Evolutionary conservation across 1,140 invertebrate species (phyloP).

Genomic region (Arctopsyche grandis): DNA sequence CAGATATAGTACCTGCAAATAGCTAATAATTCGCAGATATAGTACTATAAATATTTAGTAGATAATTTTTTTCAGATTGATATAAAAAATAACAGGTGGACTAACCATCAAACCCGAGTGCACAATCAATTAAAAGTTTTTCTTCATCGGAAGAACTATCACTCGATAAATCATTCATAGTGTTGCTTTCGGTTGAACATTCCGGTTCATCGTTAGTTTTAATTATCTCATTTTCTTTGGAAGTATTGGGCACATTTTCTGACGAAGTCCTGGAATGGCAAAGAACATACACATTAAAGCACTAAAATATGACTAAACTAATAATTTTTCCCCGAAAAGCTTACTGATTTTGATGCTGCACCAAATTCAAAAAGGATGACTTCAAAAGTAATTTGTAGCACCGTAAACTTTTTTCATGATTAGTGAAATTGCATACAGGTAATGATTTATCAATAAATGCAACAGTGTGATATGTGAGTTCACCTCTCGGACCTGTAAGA

Average conservation of each 20-base stretch:
- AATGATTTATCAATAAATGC: slow-evolving; percentile 64
- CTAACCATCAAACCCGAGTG: no score
- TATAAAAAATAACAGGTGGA: no score
- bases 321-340: no score
- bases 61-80: no score
- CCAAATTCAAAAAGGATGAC: slow-evolving; percentile 5
- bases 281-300: not conserved
- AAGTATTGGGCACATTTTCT: not conserved
- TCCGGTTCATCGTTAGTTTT: not conserved
- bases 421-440: slow-evolving; percentile 56
- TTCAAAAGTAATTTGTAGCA: slow-evolving; percentile 61
- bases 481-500: not conserved
- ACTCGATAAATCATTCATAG: not conserved
- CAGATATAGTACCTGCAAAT: no score
- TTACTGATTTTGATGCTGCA: not conserved
- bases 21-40: no score
- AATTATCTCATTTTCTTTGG: not conserved
- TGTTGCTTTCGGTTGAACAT: not conserved
- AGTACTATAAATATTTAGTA: no score
- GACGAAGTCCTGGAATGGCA: not conserved
- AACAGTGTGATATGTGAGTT: slow-evolving; percentile 53
- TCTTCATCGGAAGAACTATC: not conserved
- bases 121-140: not conserved
- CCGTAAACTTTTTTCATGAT: slow-evolving; percentile 58
- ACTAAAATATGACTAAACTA: no score